Base-by-base conservation (phyloP, 2,888 invertebrate species). In the Elmis aenea region DNA sequence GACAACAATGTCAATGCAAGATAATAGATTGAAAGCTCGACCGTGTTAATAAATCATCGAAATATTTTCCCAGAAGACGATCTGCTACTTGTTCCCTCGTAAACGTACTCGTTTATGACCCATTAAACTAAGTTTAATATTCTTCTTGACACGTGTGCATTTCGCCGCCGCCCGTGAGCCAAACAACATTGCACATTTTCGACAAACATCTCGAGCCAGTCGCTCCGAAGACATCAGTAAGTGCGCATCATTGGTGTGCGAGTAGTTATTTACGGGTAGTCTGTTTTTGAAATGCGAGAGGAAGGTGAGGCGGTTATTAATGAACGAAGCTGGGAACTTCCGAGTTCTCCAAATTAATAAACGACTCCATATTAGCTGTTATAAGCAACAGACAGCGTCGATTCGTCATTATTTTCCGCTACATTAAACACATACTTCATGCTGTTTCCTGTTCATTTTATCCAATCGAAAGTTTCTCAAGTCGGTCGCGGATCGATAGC, bases 401-500 rank as follows among this genome's bases (percentile, higher is more conserved):
- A 69, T 69, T 67, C 68, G 69, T 70, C 70, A 70, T 70, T 70
- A 70, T 70, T 70, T 70, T 68, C 67, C 66, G 62, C 64, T 64
- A 69, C 68, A 70, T 70, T 70, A 64, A 66, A 61, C 67, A 60
- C 68, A 69, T 69, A 68, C 67, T 68, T 68, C 67, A 65, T 61
- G 65, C 63, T 59, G 61, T 61, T 64, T 64, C 62, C 63, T 58
- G 57, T 61, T 61, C 61, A 59, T 60, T 61, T 60, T 58, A 58
- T 57, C 59, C 59, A 59, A 63, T 62, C 59, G 61, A 56, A 62
- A 61, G 55, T 59, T 57, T 57, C 45, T 42, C 40, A 48, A 49
- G 41, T 45, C 39, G 37, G 42, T 30, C 38, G 31, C 30, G 40
- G 40, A 51, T 49, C 46, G 49, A 51, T 47, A 33, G 40, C 23